Conservation (phyloP, 2,888 invertebrate genomes). For the Drosophila longiperda region DNA sequence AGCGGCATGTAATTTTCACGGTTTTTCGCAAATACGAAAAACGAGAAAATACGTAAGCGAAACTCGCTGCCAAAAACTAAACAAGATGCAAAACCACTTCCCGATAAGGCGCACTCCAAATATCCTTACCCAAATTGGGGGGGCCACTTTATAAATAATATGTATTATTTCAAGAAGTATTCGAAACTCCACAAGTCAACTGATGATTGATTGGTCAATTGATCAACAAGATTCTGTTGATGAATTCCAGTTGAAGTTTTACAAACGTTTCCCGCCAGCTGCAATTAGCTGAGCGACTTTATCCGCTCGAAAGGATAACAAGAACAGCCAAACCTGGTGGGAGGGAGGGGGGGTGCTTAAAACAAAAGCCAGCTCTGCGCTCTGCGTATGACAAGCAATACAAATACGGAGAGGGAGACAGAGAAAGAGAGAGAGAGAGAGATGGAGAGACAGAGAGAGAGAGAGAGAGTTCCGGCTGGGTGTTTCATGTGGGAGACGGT, state of each 20-base stretch:
- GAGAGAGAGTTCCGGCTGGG: not conserved
- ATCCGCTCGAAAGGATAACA: slow-evolving; percentile 3
- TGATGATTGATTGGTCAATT: not conserved
- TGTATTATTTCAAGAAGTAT: not conserved
- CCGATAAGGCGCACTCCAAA: slow-evolving; percentile 7
- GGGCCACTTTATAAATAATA: not conserved
- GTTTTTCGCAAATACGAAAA: slow-evolving; percentile 73
- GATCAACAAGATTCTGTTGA: not conserved
- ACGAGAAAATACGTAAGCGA: slow-evolving; percentile 52
- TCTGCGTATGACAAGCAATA: slow-evolving; percentile 68
- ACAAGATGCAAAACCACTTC: slow-evolving; percentile 34
- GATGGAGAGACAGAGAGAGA: not conserved
- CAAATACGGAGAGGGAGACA: slow-evolving; percentile 32
- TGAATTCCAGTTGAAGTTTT: not conserved
- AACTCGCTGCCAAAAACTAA: slow-evolving; percentile 57
- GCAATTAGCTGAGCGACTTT: slow-evolving; percentile 9
- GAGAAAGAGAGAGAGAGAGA: slow-evolving; percentile 11
- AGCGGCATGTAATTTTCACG: slow-evolving; percentile 75
- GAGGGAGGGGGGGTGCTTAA: slow-evolving; percentile 23
- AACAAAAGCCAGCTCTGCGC: slow-evolving; percentile 56
- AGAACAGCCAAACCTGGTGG: slow-evolving; percentile 1
- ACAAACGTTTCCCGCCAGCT: not conserved
- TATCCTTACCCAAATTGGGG: slow-evolving; percentile 25
- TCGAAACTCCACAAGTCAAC: not conserved
- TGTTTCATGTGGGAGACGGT: slow-evolving; percentile 40